phyloP scores from a whole-genome alignment of 2,888 invertebrate genomes.

The Mactromeris polynyma region DNA sequence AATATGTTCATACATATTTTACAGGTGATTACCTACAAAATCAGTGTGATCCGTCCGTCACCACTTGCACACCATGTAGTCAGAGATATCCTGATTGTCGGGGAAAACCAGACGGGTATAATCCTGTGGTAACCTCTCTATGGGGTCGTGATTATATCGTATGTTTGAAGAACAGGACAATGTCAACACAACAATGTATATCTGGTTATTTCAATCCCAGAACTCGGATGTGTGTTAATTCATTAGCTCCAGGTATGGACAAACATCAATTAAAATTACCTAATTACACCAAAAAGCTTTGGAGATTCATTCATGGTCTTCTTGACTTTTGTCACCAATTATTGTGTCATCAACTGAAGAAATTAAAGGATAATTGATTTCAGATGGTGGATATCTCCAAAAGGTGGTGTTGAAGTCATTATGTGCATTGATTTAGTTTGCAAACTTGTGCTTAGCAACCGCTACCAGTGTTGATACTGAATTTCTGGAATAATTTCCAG shows the following conservation, averaged over 20 bases:
- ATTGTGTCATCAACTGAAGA: too few species aligned
- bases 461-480: too few species aligned
- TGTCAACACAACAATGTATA: slow-evolving; percentile 52
- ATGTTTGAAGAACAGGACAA: slow-evolving; percentile 68
- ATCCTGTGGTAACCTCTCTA: slow-evolving; percentile 53
- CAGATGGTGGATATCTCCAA: too few species aligned
- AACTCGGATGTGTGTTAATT: slow-evolving; percentile 32
- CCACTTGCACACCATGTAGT: slow-evolving; percentile 66
- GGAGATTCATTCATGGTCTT: too few species aligned
- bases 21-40: slow-evolving; percentile 74
- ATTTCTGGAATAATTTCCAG: too few species aligned
- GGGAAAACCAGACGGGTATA: slow-evolving; percentile 66
- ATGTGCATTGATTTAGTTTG: too few species aligned
- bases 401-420: too few species aligned
- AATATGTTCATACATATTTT: not conserved
- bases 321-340: too few species aligned
- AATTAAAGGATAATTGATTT: too few species aligned
- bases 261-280: too few species aligned
- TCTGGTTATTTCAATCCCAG: slow-evolving; percentile 58
- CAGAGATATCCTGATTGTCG: slow-evolving; percentile 68
- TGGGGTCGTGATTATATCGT: slow-evolving; percentile 70
- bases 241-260: slow-evolving; percentile 40
- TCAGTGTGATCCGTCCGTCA: slow-evolving; percentile 55
- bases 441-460: too few species aligned
- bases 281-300: too few species aligned